A percentile compares a stretch with the other conserved stretches of the same genome.
These are phyloP conservation scores for Holotrichia oblita DNA, from an alignment of 1,140 invertebrate species.

Conservation along the genomic window DNA sequence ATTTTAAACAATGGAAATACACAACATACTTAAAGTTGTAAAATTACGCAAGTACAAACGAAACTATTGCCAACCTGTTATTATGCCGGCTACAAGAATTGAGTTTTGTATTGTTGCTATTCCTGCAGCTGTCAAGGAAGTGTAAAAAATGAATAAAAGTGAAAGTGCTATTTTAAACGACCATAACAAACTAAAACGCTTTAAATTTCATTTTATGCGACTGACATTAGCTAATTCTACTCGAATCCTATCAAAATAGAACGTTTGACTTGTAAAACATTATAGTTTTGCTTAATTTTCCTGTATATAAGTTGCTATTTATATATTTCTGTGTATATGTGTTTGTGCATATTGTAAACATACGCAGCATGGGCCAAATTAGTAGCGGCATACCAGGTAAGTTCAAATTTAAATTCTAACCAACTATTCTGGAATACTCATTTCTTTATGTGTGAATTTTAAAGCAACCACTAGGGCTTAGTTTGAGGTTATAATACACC, in stretches of 20 bases:
- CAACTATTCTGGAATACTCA: background rate
- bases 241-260: background rate
- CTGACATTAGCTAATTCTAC: slow-evolving; percentile 5
- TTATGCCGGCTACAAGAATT: background rate
- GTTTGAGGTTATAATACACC: background rate
- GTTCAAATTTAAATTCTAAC: slow-evolving; percentile 38
- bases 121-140: slow-evolving; percentile 21
- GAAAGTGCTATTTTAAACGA: slow-evolving; percentile 30
- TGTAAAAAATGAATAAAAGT: slow-evolving; percentile 29
- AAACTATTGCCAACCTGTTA: slow-evolving; percentile 5
- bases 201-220: slow-evolving; percentile 23
- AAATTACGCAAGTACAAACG: background rate
- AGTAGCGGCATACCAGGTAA: slow-evolving; percentile 52
- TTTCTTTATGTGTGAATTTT: background rate
- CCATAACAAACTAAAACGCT: background rate
- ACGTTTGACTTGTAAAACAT: slow-evolving; percentile 25
- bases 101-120: slow-evolving; percentile 2
- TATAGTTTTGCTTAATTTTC: slow-evolving; percentile 1
- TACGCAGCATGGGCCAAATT: slow-evolving; percentile 48
- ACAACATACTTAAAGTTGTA: background rate
- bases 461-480: background rate
- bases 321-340: slow-evolving; percentile 4
- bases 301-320: slow-evolving; percentile 5
- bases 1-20: background rate
- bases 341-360: slow-evolving; percentile 36